Conservation (phyloP, 1,140 invertebrate species). For the Asbolus verrucosus region DNA sequence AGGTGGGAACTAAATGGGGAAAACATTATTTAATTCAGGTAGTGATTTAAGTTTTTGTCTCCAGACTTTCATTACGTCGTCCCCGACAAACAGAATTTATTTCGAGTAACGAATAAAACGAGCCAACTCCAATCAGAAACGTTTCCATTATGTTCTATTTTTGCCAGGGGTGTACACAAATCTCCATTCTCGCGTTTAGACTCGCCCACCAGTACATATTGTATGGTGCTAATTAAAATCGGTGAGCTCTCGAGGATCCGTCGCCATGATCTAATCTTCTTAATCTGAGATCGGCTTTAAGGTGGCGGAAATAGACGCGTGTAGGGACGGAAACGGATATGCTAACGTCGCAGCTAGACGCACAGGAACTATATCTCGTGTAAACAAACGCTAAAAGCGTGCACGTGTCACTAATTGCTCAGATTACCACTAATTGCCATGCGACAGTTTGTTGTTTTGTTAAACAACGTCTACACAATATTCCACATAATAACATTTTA, state of each 20-base stretch:
- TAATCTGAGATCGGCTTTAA: constrained; percentile 45
- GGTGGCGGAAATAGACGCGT: constrained; percentile 42
- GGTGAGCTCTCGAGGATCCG: constrained; percentile 19
- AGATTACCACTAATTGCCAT: constrained; percentile 52
- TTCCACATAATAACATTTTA: constrained; percentile 25
- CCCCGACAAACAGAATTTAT: constrained; percentile 24
- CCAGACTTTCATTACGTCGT: constrained; percentile 20
- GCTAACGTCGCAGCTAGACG: constrained; percentile 35
- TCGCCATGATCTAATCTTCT: constrained; percentile 41
- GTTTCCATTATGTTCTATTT: constrained; percentile 36
- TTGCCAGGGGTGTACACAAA: background rate
- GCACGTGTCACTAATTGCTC: constrained; percentile 53
- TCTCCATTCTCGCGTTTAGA: constrained; percentile 7
- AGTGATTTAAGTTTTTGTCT: constrained; percentile 39
- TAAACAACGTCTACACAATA: constrained; percentile 41
- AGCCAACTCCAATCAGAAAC: constrained; percentile 8
- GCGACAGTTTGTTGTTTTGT: constrained; percentile 42
- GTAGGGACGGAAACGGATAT: constrained; percentile 43
- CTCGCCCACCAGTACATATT: constrained; percentile 3
- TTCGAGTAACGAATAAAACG: constrained; percentile 20
- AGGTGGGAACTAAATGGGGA: constrained; percentile 35
- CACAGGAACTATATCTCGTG: constrained; percentile 45
- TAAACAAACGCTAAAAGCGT: constrained; percentile 54
- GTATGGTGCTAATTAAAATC: constrained; percentile 35
- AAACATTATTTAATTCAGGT: constrained; percentile 36